Conservation (phyloP, 2,113 vertebrate species). For the Mesoclemmys tuberculata region DNA sequence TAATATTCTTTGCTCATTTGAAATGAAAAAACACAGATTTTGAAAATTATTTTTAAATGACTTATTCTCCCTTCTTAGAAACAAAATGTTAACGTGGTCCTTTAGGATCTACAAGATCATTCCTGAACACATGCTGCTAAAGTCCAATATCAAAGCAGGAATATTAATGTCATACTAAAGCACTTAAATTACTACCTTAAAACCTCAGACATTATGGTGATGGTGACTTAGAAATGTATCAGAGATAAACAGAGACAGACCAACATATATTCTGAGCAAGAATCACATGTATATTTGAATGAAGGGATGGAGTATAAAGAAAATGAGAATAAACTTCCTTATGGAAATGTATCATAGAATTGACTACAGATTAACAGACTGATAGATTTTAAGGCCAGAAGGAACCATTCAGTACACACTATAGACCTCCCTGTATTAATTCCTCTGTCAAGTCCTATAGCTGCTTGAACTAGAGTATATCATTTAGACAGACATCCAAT, state of each 20-base stretch:
- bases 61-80: neutral
- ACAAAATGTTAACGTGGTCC: neutral
- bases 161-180: constrained; percentile 12
- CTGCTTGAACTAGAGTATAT: too few species aligned
- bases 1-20: neutral
- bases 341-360: neutral
- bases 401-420: too few species aligned
- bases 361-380: neutral
- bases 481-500: too few species aligned
- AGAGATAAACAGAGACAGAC: neutral
- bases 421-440: too few species aligned
- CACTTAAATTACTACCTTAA: constrained; percentile 34
- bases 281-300: neutral
- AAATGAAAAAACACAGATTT: neutral
- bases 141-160: constrained; percentile 4
- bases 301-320: neutral
- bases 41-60: neutral
- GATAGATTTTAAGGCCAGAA: neutral
- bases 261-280: neutral
- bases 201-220: neutral
- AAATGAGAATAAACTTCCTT: neutral
- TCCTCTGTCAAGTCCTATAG: too few species aligned
- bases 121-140: neutral
- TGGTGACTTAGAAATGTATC: neutral
- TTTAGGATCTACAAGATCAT: rapidly evolving